Conservation (phyloP, 1,140 invertebrate species). For the Trichonephila clavata region DNA sequence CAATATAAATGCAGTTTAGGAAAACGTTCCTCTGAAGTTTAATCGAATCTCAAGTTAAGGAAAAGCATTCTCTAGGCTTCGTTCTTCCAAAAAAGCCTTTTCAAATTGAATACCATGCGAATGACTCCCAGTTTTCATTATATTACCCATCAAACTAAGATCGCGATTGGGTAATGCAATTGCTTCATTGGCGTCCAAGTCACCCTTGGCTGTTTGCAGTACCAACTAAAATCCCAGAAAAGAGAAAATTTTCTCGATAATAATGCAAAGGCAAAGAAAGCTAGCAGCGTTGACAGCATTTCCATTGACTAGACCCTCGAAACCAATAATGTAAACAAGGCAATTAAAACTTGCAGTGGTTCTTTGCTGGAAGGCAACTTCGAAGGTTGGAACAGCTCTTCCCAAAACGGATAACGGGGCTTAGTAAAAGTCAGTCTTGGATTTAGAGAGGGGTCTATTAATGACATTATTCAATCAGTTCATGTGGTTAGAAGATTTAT, state of each 20-base stretch:
- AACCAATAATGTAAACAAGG: slow-evolving; percentile 77
- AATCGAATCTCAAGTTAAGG: slow-evolving; percentile 60
- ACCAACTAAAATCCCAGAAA: slow-evolving; percentile 76
- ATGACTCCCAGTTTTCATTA: slow-evolving; percentile 50
- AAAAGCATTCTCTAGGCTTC: slow-evolving; percentile 1
- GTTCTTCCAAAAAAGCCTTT: slow-evolving; percentile 1
- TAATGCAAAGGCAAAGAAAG: slow-evolving; percentile 72
- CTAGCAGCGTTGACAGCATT: slow-evolving; percentile 45
- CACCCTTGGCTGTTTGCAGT: slow-evolving; percentile 72
- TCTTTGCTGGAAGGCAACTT: slow-evolving; percentile 68
- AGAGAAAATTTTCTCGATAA: slow-evolving; percentile 72
- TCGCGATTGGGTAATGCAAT: slow-evolving; percentile 72
- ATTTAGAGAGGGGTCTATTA: slow-evolving; percentile 58
- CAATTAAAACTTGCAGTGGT: slow-evolving; percentile 71
- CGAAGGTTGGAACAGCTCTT: neutral
- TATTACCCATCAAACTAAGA: slow-evolving; percentile 66
- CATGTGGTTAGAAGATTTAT: slow-evolving; percentile 49
- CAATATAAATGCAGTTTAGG: slow-evolving; percentile 54
- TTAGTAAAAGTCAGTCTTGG: neutral
- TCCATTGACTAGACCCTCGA: slow-evolving; percentile 51
- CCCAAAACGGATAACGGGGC: slow-evolving; percentile 32
- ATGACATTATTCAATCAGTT: slow-evolving; percentile 70
- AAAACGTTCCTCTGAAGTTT: slow-evolving; percentile 48
- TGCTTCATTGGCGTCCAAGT: slow-evolving; percentile 25
- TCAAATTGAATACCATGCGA: neutral